Evolutionary conservation across 2,113 vertebrate genomes (phyloP), one percentile per base, ranked within the genome.

Genomic region (Pelobates fuscus): DNA sequence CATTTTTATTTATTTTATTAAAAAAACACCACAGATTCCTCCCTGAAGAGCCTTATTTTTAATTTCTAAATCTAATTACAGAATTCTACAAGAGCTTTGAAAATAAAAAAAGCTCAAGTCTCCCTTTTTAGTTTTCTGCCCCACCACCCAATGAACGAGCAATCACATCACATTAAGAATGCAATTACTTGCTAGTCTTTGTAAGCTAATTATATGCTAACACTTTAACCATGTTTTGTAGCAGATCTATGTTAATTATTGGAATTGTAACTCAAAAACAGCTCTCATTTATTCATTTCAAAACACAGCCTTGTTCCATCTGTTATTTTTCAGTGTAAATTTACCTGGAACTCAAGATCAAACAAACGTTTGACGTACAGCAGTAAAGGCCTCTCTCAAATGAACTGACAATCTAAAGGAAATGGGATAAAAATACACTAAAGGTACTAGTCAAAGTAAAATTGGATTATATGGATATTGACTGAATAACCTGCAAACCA

Each of bases 181-280:
- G 81, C 83, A 88, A 88, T 86, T 88, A 88, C 63, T 29, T 77
- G 83, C 83, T 84, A 86, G 89, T 79, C 80, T 87, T 89, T 83
- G 82, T 81, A 83, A 78, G 81, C 79, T 82, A 82, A 86, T 88
- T 84, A 82, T 80, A 41, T 78, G 80, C 70, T 80, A 84, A 82
- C 59, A 75, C 57, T 79, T 68, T 77, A 76, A 32, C 25, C 61
- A 77, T 84, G 68, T 86, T 83, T 37, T 81, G 77, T 24, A 72
- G 59, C 43, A 81, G 8, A 0, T 2, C 61, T 64, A 67, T 80
- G 77, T 78, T 79, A 75, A 75, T 75, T 44, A 44, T 58, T 27
- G 30, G 3, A 30, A 26, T 5, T 25, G 52, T 55, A 2, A 29
- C 52, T 41, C 21, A 66, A 58, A 55, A 46, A 67, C 2, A 52